Evolutionary conservation across 2,888 invertebrate genomes (phyloP).

Genomic region (Eristalis pertinax): DNA sequence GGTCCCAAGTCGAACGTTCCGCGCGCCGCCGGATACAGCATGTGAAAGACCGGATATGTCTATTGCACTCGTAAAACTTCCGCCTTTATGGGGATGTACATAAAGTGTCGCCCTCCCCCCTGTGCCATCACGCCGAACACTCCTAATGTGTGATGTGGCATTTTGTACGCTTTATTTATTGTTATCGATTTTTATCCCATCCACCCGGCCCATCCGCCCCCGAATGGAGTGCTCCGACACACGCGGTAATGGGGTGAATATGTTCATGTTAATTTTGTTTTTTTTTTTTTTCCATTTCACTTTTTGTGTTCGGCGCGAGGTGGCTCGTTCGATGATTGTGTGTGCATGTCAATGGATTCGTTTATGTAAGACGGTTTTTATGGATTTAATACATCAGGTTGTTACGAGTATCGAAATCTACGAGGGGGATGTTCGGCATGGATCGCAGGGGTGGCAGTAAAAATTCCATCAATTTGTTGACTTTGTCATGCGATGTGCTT

Average conservation of each 20-base stretch:
- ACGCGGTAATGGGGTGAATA: constrained; percentile 68
- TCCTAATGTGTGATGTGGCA: constrained; percentile 66
- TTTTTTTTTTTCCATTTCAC: not conserved
- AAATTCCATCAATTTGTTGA: constrained; percentile 71
- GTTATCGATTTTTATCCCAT: constrained; percentile 57
- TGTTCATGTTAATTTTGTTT: constrained; percentile 64
- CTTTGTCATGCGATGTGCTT: constrained; percentile 64
- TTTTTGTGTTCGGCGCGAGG: not conserved
- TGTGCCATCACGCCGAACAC: not conserved
- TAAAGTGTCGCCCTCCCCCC: constrained; percentile 55
- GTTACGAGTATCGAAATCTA: constrained; percentile 37
- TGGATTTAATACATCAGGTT: constrained; percentile 67
- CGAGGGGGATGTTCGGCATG: not conserved
- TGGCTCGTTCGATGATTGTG: constrained; percentile 61
- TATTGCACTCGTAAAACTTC: constrained; percentile 71
- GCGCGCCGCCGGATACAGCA: constrained; percentile 64
- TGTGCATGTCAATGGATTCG: constrained; percentile 71
- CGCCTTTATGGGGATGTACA: constrained; percentile 61
- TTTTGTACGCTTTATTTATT: constrained; percentile 71
- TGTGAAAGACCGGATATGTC: constrained; percentile 66
- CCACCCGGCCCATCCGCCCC: not conserved
- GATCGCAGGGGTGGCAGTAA: constrained; percentile 44
- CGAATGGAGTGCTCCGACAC: constrained; percentile 28
- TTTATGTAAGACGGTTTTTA: constrained; percentile 66
- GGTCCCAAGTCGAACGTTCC: constrained; percentile 52